Evolutionary conservation across 1,140 invertebrate genomes (phyloP), one percentile per base, ranked within the genome.

Genomic region (Pseudomyrmex concolor): DNA sequence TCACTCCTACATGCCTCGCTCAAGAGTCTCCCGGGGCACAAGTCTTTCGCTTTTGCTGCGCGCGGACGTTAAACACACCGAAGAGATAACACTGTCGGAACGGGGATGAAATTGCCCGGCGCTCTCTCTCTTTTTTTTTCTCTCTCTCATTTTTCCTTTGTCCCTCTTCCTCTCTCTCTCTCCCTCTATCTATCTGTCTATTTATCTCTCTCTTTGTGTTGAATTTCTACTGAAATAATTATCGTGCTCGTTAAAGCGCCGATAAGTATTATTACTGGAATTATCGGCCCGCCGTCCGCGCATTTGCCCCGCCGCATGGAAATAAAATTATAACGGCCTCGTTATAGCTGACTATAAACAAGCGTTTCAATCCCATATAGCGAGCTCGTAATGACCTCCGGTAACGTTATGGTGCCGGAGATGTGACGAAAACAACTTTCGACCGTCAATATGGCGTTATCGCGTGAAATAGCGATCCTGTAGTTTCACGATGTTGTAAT

Each of bases 211-310:
- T 25, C 12, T 12, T 48, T 45, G 7, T 48, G 48, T 81, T 51
- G 60, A 66, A 15, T 34, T 71, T 68, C 72, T 77, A 78, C 57
- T 67, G 63, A 87, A 87, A 87, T 87, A 87, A 87, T 87, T 87
- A 84, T 84, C 57, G 70, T 51, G 60, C 74, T 86, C 54, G 85
- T 87, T 87, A 84, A 78, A 83, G 62, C 71, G 45, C 63, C 51
- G 73, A 43, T 66, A 59, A 87, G 73, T 63, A 68, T 83, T 63
- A 77, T 83, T 80, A 74, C 55, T 57, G 82, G 48, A 84, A 87
- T 87, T 87, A 81, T 64, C 78, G 59, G 57, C 15, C 59, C 57
- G 57, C 78, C 48, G 67, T 71, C 54, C 67, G 68, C 67, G 68
- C 22, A 81, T 81, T 73, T 73, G 78, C 66, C 22, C 55, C 22